phyloP scores from a whole-genome alignment of 2,888 invertebrate genomes.

The Gerris lacustris region DNA sequence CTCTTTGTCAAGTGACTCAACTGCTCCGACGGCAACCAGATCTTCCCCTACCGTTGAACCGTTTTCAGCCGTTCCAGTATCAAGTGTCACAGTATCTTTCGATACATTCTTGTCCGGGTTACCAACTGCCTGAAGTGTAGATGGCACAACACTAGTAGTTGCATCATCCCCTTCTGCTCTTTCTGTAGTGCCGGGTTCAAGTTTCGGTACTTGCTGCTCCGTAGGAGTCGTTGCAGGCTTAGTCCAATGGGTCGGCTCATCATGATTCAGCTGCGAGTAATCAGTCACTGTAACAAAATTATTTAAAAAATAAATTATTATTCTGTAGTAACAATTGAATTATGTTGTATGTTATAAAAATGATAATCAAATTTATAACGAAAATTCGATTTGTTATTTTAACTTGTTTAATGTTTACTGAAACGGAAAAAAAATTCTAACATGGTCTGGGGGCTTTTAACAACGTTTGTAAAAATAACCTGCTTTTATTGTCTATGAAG shows the following conservation, averaged over 20 bases:
- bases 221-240: conserved; percentile 25
- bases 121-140: background rate
- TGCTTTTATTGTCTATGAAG: no score
- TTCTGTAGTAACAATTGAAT: background rate
- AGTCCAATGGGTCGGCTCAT: conserved; percentile 29
- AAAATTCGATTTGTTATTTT: no score
- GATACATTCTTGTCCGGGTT: background rate
- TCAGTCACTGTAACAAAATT: conserved; percentile 25
- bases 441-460: no score
- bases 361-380: no score
- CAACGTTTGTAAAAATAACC: no score
- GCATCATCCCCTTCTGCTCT: conserved; percentile 34
- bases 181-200: conserved; percentile 38
- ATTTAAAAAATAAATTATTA: background rate
- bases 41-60: background rate
- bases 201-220: conserved; percentile 23
- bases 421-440: no score
- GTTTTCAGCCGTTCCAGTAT: background rate
- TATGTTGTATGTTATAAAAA: no score
- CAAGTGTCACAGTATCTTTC: background rate
- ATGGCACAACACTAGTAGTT: conserved; percentile 19
- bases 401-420: no score
- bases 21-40: background rate
- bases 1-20: background rate
- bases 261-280: conserved; percentile 29